These are phyloP conservation scores for Dryococelus australis DNA, from an alignment of 2,888 invertebrate species.

Conservation along the genomic window DNA sequence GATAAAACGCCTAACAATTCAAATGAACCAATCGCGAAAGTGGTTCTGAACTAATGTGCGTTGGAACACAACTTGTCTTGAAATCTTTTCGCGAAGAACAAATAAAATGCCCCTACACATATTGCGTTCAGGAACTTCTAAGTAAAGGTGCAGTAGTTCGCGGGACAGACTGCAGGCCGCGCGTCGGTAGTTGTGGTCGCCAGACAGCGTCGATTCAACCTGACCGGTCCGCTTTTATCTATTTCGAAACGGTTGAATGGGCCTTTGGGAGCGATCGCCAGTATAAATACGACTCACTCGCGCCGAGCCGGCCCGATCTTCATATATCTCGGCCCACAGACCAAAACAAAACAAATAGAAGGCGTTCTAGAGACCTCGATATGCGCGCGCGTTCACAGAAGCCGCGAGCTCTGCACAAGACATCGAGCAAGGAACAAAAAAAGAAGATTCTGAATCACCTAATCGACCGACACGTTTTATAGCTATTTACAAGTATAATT, in stretches of 20 bases:
- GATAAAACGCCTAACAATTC: too few relatives aligned
- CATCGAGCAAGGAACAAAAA: background rate
- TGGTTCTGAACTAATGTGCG: too few relatives aligned
- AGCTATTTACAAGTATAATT: background rate
- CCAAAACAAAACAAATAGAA: background rate
- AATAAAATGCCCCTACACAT: too few relatives aligned
- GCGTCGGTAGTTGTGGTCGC: too few relatives aligned
- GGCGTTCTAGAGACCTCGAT: background rate
- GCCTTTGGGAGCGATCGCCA: background rate
- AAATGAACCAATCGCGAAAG: too few relatives aligned
- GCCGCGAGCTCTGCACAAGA: background rate
- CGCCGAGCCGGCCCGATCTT: background rate
- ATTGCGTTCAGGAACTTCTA: too few relatives aligned
- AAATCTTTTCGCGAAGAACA: too few relatives aligned
- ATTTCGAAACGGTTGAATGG: background rate
- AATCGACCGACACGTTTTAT: background rate
- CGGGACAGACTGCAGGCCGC: too few relatives aligned
- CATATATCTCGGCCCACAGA: background rate
- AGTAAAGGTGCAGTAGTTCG: too few relatives aligned
- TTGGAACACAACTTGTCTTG: too few relatives aligned
- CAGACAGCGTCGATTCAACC: too few relatives aligned
- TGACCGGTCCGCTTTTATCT: slow-evolving; percentile 12
- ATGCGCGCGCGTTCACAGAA: background rate
- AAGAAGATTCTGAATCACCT: background rate
- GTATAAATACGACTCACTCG: background rate